phyloP scores from a whole-genome alignment of 2,888 invertebrate species.

The Argyresthia albistria region DNA sequence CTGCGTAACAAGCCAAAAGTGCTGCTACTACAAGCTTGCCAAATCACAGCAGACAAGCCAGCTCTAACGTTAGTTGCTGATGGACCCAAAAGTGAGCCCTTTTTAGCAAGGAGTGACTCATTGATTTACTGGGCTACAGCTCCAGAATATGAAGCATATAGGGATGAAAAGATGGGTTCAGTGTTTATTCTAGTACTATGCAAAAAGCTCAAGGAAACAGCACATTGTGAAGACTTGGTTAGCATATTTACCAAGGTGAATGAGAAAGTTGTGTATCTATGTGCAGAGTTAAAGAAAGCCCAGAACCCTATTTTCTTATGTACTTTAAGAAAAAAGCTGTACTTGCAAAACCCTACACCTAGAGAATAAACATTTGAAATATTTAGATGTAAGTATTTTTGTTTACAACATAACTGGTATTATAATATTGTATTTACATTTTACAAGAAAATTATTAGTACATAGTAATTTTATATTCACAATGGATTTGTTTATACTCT shows the following conservation, averaged over 20 bases:
- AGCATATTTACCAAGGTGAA: conserved; percentile 54
- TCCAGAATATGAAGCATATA: conserved; percentile 51
- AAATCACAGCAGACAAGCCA: conserved; percentile 30
- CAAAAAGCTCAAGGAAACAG: conserved; percentile 25
- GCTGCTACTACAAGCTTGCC: conserved; percentile 56
- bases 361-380: neutral
- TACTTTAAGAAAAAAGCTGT: conserved; percentile 49
- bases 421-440: neutral
- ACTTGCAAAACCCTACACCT: conserved; percentile 18
- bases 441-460: neutral
- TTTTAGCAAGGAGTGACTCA: conserved; percentile 39
- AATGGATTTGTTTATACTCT: too few species aligned
- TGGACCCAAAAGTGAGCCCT: conserved; percentile 20
- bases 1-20: conserved; percentile 49
- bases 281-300: conserved; percentile 22
- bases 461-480: too few species aligned
- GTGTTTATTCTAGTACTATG: conserved; percentile 56
- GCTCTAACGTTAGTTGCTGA: conserved; percentile 34
- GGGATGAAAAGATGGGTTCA: conserved; percentile 40
- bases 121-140: conserved; percentile 58
- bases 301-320: conserved; percentile 50
- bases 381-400: neutral
- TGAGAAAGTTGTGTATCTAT: conserved; percentile 28
- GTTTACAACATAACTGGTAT: too few species aligned
- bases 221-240: conserved; percentile 33